Conservation (phyloP, 1,140 invertebrate species). For the Papilio polytes region DNA sequence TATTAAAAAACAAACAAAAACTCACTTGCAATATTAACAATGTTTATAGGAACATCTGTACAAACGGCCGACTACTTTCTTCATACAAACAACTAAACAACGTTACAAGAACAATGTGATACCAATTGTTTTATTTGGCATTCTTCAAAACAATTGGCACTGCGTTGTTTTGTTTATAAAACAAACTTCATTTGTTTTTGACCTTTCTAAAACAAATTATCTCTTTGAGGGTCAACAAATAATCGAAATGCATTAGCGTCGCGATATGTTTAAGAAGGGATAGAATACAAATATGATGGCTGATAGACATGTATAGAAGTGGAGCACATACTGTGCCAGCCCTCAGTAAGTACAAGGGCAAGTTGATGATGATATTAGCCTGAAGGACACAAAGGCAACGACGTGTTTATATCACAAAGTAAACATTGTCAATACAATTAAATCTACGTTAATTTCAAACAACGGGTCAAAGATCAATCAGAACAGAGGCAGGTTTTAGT, state of each 20-base stretch:
- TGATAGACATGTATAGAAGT: too few species aligned
- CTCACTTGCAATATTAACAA: conserved; percentile 1
- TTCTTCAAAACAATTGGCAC: conserved; percentile 7
- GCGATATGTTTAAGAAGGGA: background rate
- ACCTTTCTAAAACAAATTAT: background rate
- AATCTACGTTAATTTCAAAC: background rate
- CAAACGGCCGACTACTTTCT: background rate
- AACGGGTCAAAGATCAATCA: background rate
- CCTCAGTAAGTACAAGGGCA: too few species aligned
- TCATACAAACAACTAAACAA: conserved; percentile 9
- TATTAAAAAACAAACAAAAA: background rate
- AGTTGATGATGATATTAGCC: too few species aligned
- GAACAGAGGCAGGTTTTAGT: background rate
- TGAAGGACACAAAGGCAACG: too few species aligned
- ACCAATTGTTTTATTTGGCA: background rate
- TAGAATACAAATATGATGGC: too few species aligned
- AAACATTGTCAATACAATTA: background rate
- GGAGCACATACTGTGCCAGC: too few species aligned
- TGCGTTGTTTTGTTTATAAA: background rate
- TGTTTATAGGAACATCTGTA: conserved; percentile 5
- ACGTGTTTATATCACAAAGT: too few species aligned
- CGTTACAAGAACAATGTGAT: background rate
- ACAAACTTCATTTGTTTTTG: conserved; percentile 1
- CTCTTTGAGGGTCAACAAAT: background rate
- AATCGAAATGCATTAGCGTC: too few species aligned